Conservation (phyloP, 2,888 invertebrate species). For the Fissipunctia ypsillon region DNA sequence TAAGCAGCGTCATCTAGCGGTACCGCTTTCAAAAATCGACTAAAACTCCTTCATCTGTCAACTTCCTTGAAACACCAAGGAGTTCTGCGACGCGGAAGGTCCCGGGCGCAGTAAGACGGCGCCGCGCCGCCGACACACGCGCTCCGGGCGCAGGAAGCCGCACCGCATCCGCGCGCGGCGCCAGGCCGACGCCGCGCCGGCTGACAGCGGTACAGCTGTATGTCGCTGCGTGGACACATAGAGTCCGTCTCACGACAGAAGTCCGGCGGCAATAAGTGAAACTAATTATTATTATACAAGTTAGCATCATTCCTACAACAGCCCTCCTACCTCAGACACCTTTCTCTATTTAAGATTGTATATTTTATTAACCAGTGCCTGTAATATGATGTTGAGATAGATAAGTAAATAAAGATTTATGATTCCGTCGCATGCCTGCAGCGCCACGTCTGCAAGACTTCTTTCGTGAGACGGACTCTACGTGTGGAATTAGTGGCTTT, state of each 20-base stretch:
- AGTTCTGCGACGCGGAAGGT: slow-evolving; percentile 13
- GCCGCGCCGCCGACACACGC: slow-evolving; percentile 80
- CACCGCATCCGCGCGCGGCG: slow-evolving; percentile 72
- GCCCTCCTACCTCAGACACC: not conserved
- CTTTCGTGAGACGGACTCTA: slow-evolving; percentile 11
- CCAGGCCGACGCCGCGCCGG: slow-evolving; percentile 12
- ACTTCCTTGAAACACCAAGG: slow-evolving; percentile 43
- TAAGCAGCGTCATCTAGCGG: not conserved
- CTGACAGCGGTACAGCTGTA: slow-evolving; percentile 60
- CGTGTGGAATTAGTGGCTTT: slow-evolving; percentile 20
- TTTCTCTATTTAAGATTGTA: not conserved
- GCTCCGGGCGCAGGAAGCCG: slow-evolving; percentile 83
- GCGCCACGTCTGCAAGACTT: not conserved
- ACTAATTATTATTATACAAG: not conserved
- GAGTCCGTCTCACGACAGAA: not conserved
- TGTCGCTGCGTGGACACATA: slow-evolving; percentile 39
- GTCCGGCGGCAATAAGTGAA: not conserved
- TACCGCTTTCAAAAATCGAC: slow-evolving; percentile 26
- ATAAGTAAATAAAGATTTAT: not conserved
- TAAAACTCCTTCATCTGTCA: slow-evolving; percentile 26
- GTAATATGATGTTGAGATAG: not conserved
- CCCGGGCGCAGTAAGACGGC: slow-evolving; percentile 63
- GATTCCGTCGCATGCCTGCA: not conserved
- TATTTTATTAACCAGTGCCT: no score
- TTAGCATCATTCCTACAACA: not conserved